These are phyloP conservation scores for Catharus bicknelli DNA, from an alignment of 2,113 vertebrate species.

Conservation along the genomic window DNA sequence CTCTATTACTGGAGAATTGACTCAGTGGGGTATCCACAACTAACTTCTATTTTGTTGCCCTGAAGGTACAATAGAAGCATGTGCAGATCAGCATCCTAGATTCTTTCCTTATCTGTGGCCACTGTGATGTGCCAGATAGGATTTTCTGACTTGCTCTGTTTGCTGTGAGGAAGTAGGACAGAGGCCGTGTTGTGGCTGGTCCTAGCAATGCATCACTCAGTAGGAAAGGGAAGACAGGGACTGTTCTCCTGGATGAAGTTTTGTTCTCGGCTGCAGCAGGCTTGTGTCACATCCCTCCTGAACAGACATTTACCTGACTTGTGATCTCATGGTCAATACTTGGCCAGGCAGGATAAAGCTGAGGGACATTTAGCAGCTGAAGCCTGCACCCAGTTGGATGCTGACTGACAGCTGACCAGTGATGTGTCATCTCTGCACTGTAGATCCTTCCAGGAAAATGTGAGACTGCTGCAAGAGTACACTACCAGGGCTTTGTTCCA, in stretches of 20 bases:
- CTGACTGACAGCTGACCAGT: not conserved
- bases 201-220: not conserved
- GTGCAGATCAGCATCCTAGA: not conserved
- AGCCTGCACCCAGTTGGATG: not conserved
- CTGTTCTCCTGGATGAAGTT: not conserved
- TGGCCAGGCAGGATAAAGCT: not conserved
- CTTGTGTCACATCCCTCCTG: not conserved
- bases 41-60: not conserved
- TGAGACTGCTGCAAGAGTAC: not conserved
- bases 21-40: not conserved
- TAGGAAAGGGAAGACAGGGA: accelerated
- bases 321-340: not conserved
- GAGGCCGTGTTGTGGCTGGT: not conserved
- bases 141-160: not conserved
- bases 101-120: not conserved
- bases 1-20: not conserved
- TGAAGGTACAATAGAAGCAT: not conserved
- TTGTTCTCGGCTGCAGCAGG: not conserved
- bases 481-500: not conserved
- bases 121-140: no score
- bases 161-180: not conserved
- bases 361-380: not conserved
- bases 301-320: not conserved
- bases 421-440: not conserved
- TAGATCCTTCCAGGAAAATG: not conserved